phyloP scores from a whole-genome alignment of 1,140 invertebrate genomes.

The Drosophila burlai region DNA sequence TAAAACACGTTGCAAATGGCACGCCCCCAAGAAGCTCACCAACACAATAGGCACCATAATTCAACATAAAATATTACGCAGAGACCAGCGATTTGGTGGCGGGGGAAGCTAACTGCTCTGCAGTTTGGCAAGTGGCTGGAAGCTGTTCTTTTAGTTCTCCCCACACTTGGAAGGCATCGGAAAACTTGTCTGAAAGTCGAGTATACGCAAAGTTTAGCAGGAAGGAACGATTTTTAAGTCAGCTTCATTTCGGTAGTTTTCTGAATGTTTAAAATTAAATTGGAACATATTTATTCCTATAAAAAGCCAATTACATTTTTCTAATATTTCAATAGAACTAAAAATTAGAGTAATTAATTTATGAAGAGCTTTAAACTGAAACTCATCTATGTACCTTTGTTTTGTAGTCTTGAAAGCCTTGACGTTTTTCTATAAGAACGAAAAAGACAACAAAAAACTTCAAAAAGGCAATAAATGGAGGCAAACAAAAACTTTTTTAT shows the following conservation, averaged over 20 bases:
- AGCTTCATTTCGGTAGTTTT: neutral
- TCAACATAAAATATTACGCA: conserved; percentile 81
- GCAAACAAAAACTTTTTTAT: conserved; percentile 73
- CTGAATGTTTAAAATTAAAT: neutral
- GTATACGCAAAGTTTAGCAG: conserved; percentile 10
- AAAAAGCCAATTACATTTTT: neutral
- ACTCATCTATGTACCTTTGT: neutral
- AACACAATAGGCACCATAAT: conserved; percentile 68
- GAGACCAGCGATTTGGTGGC: conserved; percentile 43
- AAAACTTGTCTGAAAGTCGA: conserved; percentile 30
- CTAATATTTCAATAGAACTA: neutral
- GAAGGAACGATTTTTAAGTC: neutral
- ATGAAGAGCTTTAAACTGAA: neutral
- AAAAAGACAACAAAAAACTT: conserved; percentile 27
- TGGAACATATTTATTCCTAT: neutral
- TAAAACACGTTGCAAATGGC: conserved; percentile 74
- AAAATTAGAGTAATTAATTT: too few species aligned
- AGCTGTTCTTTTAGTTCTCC: conserved; percentile 42
- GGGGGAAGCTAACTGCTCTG: conserved; percentile 23
- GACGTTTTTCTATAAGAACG: conserved; percentile 11
- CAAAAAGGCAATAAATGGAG: conserved; percentile 20
- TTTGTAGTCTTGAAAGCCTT: conserved; percentile 1
- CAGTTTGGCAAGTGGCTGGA: conserved; percentile 41
- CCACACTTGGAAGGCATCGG: conserved; percentile 26
- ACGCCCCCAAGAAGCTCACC: conserved; percentile 46